Percentiles rank a stretch among this genome's conserved stretches.
Evolutionary conservation across 2,113 vertebrate genomes (phyloP).

Genomic region (Psilopogon haemacephalus): DNA sequence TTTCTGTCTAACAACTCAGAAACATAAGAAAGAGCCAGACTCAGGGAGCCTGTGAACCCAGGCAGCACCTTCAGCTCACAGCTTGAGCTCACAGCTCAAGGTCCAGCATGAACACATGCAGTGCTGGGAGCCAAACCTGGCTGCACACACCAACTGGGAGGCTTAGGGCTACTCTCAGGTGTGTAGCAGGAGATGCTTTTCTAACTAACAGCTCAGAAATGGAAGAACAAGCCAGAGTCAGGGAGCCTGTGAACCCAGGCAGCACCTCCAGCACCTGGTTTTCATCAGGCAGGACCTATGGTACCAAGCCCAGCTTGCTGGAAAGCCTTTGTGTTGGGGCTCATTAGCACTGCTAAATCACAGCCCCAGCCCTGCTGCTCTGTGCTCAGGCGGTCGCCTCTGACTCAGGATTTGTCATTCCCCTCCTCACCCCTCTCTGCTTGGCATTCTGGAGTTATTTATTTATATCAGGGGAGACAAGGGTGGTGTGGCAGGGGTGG

Average conservation of each 20-base stretch:
- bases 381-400: fast-evolving
- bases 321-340: neutral
- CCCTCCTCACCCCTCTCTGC: neutral
- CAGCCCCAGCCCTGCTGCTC: neutral
- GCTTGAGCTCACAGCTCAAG: too few species aligned
- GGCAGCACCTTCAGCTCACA: too few species aligned
- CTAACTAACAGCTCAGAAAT: neutral
- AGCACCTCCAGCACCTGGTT: neutral
- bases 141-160: neutral
- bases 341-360: conserved; percentile 48
- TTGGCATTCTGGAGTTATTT: conserved; percentile 62
- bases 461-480: conserved; percentile 57
- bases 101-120: fast-evolving
- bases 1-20: too few species aligned
- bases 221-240: neutral
- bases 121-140: neutral
- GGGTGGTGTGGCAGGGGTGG: conserved; percentile 7
- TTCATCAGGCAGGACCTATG: neutral
- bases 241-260: neutral
- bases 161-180: neutral
- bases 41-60: too few species aligned
- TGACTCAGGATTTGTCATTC: conserved; percentile 12
- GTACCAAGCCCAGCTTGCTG: neutral
- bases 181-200: neutral
- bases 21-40: too few species aligned